phyloP scores from a whole-genome alignment of 2,113 vertebrate species.

The Semicossyphus pulcher region DNA sequence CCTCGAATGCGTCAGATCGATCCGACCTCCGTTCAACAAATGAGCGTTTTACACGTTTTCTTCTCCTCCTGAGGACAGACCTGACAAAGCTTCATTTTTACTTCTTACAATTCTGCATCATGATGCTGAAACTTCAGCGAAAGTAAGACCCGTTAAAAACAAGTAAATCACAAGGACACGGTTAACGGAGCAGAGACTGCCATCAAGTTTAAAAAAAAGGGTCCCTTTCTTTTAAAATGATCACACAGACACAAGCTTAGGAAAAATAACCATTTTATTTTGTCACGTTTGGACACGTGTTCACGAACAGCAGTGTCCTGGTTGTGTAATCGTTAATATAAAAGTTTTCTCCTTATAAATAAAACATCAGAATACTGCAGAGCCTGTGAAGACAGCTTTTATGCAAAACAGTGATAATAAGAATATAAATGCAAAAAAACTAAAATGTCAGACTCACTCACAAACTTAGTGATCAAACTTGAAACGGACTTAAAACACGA shows the following conservation, averaged over 20 bases:
- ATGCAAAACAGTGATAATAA: slow-evolving; percentile 3
- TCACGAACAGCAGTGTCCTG: not conserved
- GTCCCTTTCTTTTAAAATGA: not conserved
- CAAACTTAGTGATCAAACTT: not conserved
- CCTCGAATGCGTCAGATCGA: too few species aligned
- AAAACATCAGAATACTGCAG: not conserved
- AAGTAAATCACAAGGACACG: too few species aligned
- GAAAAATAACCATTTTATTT: slow-evolving; percentile 1
- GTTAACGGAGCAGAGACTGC: too few species aligned
- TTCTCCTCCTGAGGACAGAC: too few species aligned
- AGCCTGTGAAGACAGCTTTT: not conserved
- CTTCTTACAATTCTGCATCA: too few species aligned
- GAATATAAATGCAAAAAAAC: not conserved
- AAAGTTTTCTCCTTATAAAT: slow-evolving; percentile 3
- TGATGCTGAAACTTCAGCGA: too few species aligned
- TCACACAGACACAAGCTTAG: not conserved
- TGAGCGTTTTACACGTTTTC: too few species aligned
- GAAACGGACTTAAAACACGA: not conserved
- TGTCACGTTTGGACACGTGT: not conserved
- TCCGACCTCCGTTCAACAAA: too few species aligned
- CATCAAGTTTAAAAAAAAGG: too few species aligned
- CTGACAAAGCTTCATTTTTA: too few species aligned
- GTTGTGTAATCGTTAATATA: slow-evolving; percentile 4
- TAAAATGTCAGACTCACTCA: not conserved
- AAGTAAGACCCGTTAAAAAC: too few species aligned